phyloP scores from a whole-genome alignment of 2,113 vertebrate genomes.

The Procavia capensis region DNA sequence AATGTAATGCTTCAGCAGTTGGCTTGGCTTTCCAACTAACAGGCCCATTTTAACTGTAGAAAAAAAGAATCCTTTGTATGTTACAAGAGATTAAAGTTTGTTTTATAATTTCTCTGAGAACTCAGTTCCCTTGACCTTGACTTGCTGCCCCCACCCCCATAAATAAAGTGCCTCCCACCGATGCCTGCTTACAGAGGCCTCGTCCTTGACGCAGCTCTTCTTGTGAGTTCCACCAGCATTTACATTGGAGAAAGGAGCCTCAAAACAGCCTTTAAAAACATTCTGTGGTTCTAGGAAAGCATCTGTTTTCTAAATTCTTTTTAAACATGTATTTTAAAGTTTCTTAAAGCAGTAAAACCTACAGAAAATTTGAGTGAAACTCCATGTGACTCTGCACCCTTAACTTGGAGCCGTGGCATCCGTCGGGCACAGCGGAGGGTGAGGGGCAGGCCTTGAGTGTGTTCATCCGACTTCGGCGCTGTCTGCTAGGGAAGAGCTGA shows the following conservation, averaged over 20 bases:
- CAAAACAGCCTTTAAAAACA: too few species aligned
- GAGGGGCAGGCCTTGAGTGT: not conserved
- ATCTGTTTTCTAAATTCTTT: not conserved
- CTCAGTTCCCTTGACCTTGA: not conserved
- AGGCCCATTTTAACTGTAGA: constrained; percentile 35
- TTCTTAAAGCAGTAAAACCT: not conserved
- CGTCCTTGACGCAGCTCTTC: not conserved
- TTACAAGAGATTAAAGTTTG: constrained; percentile 28
- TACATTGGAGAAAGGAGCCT: not conserved
- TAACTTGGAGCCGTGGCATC: not conserved
- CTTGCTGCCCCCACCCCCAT: not conserved
- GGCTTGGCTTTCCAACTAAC: constrained; percentile 48
- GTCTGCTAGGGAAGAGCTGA: not conserved
- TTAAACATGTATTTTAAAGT: not conserved
- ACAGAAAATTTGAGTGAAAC: not conserved
- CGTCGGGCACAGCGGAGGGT: not conserved
- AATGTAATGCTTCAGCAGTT: constrained; percentile 47
- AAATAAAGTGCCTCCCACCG: not conserved
- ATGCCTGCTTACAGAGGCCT: not conserved
- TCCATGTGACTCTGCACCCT: not conserved
- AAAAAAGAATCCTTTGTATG: constrained; percentile 40
- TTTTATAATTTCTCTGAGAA: constrained; percentile 45
- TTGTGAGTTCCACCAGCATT: not conserved
- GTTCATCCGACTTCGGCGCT: not conserved
- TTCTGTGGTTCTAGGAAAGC: not conserved